Conservation (phyloP, 2,888 invertebrate species). For the Callimorpha dominula region DNA sequence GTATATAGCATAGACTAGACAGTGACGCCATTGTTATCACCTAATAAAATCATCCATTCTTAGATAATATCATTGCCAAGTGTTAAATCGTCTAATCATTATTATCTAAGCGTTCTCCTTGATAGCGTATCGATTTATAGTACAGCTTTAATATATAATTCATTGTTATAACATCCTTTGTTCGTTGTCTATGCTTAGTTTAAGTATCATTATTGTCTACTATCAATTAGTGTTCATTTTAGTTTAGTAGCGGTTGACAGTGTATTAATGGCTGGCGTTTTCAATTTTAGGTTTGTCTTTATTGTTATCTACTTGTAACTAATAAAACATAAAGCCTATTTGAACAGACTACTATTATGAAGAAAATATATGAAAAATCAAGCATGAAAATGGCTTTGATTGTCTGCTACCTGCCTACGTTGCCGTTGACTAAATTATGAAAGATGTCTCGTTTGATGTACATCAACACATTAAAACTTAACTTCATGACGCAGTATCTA, state of each 20-base stretch:
- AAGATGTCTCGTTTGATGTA: too few relatives aligned
- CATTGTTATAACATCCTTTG: slow-evolving; percentile 6
- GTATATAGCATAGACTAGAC: neutral
- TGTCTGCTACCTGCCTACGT: neutral
- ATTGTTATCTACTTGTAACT: neutral
- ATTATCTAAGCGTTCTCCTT: neutral
- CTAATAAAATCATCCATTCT: slow-evolving; percentile 14
- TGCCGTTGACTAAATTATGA: neutral
- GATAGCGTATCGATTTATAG: slow-evolving; percentile 6
- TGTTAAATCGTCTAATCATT: slow-evolving; percentile 8
- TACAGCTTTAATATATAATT: slow-evolving; percentile 1
- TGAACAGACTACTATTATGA: too few relatives aligned
- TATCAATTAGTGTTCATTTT: neutral
- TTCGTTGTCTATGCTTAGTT: neutral
- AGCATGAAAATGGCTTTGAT: neutral
- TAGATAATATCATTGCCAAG: slow-evolving; percentile 7
- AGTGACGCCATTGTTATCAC: slow-evolving; percentile 9
- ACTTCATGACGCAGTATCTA: neutral
- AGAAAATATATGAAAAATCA: too few relatives aligned
- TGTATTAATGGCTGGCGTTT: neutral
- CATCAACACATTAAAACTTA: neutral
- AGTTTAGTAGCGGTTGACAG: neutral
- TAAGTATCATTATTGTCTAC: slow-evolving; percentile 1
- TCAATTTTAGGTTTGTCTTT: neutral
- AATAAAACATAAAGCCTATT: too few relatives aligned